phyloP scores from a whole-genome alignment of 2,113 vertebrate genomes.

The Petrocephalus microphthalmus region DNA sequence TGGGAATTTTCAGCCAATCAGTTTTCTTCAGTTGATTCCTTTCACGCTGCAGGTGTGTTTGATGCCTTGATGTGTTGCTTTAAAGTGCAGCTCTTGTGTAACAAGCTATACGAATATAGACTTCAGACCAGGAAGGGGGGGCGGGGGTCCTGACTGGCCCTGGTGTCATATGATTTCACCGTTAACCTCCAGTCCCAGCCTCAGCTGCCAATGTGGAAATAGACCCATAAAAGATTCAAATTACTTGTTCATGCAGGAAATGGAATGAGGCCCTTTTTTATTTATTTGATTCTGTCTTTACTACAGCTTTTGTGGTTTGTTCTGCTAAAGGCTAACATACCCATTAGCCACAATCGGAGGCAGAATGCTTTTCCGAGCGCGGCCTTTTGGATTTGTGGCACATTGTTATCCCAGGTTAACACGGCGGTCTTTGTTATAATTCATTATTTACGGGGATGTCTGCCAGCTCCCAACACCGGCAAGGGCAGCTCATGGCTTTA shows the following conservation, averaged over 20 bases:
- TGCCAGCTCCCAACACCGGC: neutral
- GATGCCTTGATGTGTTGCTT: neutral
- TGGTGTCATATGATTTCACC: neutral
- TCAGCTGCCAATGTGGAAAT: neutral
- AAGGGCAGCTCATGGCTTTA: neutral
- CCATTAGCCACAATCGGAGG: neutral
- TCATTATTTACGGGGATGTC: neutral
- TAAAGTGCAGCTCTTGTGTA: neutral
- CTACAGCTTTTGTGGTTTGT: neutral
- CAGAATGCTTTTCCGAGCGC: neutral
- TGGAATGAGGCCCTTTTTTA: constrained; percentile 43
- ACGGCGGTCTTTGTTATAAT: neutral
- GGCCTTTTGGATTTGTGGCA: neutral
- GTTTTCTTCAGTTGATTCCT: neutral
- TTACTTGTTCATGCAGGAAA: constrained; percentile 45
- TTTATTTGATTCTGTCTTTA: constrained; percentile 16
- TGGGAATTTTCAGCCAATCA: neutral
- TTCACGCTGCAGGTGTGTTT: neutral
- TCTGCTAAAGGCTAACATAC: neutral
- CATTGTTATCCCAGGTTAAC: neutral
- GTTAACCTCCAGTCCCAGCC: neutral
- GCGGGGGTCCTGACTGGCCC: neutral
- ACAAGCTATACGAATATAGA: neutral
- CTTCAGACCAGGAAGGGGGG: neutral
- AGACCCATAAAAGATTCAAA: constrained; percentile 58